These are phyloP conservation scores for Tauraco erythrolophus DNA, from an alignment of 2,113 vertebrate genomes.

Conservation along the genomic window DNA sequence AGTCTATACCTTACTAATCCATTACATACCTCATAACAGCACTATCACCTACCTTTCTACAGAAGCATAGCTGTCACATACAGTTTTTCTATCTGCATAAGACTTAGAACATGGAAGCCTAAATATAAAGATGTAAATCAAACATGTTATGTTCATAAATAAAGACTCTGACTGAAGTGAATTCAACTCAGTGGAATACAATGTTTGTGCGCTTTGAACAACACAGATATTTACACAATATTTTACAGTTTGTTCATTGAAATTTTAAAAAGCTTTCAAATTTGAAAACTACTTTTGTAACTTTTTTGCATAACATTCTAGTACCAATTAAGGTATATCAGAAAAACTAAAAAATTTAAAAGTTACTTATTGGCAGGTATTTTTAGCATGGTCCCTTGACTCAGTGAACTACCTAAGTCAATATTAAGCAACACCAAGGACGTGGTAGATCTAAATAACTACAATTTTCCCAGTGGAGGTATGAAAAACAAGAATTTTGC, in stretches of 20 bases:
- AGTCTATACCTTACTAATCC: neutral
- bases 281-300: neutral
- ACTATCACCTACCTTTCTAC: slow-evolving; percentile 13
- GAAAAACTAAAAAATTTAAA: neutral
- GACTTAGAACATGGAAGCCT: neutral
- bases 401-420: neutral
- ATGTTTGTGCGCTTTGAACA: neutral
- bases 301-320: neutral
- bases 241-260: neutral
- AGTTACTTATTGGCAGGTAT: neutral
- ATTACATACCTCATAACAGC: neutral
- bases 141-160: neutral
- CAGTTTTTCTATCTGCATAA: neutral
- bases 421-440: neutral
- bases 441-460: neutral
- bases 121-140: slow-evolving; percentile 30
- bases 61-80: neutral
- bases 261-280: neutral
- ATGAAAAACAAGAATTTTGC: neutral
- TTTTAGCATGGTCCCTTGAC: neutral
- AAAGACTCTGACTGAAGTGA: neutral
- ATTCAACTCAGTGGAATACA: neutral
- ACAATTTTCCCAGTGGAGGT: neutral
- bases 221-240: neutral
- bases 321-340: neutral